phyloP scores from a whole-genome alignment of 2,113 vertebrate genomes.

The Anolis carolinensis region DNA sequence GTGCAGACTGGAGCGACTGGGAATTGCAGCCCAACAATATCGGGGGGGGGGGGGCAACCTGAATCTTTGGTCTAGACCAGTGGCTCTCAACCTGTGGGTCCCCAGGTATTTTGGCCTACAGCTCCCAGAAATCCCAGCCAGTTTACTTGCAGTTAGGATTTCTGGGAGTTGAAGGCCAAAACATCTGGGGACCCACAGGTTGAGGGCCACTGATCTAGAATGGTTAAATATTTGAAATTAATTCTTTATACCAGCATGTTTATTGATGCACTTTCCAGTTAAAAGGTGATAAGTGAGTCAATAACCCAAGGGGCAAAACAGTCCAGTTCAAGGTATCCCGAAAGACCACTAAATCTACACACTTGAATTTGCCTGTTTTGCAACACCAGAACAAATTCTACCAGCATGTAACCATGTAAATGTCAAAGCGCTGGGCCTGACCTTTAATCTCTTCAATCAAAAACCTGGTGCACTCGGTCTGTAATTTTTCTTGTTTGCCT shows the following conservation, averaged over 20 bases:
- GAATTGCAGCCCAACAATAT: no score
- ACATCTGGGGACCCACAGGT: no score
- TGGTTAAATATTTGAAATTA: background rate
- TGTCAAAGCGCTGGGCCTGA: constrained; percentile 7
- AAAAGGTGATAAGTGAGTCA: background rate
- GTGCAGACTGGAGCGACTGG: no score
- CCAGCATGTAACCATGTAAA: background rate
- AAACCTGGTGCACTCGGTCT: constrained; percentile 27
- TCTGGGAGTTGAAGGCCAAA: no score
- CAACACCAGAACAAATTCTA: constrained; percentile 16
- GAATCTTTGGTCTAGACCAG: no score
- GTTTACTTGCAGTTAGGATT: no score
- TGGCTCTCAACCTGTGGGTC: no score
- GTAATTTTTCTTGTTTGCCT: constrained; percentile 46
- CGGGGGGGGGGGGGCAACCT: no score
- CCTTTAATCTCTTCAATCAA: constrained; percentile 33
- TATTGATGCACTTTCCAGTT: background rate
- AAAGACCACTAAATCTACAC: background rate
- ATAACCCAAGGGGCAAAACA: background rate
- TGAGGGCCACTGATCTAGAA: background rate
- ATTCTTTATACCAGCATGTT: background rate
- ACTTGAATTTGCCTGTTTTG: background rate
- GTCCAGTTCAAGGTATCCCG: background rate
- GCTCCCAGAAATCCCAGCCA: no score
- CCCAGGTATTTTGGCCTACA: no score